Conservation (phyloP, 2,888 invertebrate genomes). For the Muscina levida region DNA sequence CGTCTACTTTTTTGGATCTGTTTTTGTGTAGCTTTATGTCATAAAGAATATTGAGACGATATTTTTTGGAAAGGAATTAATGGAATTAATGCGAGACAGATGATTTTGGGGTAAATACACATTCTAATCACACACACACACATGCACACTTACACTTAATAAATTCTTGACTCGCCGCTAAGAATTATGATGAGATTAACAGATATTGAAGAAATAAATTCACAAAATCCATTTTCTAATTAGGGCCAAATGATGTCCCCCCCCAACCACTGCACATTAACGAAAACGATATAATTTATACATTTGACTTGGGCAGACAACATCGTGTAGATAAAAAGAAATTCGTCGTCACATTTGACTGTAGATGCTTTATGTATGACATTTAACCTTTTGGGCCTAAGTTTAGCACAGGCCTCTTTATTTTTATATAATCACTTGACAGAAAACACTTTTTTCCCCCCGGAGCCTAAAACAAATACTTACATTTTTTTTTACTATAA, state of each 20-base stretch:
- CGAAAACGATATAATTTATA: too few species aligned
- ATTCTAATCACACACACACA: too few species aligned
- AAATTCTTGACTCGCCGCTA: neutral
- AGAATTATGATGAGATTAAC: constrained; percentile 7
- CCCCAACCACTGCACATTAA: too few species aligned
- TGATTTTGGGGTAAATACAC: neutral
- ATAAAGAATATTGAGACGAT: too few species aligned
- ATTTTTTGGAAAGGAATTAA: too few species aligned
- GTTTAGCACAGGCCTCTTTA: constrained; percentile 1
- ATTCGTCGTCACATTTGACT: neutral
- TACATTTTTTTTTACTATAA: constrained; percentile 1
- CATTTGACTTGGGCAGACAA: too few species aligned
- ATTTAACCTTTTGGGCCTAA: constrained; percentile 22
- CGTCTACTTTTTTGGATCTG: too few species aligned
- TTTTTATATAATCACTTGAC: constrained; percentile 4
- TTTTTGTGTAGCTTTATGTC: too few species aligned
- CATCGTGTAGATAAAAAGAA: constrained; percentile 32
- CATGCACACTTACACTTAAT: neutral
- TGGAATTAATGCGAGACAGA: too few species aligned
- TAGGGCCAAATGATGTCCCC: too few species aligned
- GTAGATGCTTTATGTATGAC: constrained; percentile 9
- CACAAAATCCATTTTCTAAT: neutral
- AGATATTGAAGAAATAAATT: constrained; percentile 1
- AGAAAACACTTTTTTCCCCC: neutral
- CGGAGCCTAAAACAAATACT: constrained; percentile 7